These are phyloP conservation scores for Oppia nitens DNA, from an alignment of 1,140 invertebrate genomes.

Conservation along the genomic window DNA sequence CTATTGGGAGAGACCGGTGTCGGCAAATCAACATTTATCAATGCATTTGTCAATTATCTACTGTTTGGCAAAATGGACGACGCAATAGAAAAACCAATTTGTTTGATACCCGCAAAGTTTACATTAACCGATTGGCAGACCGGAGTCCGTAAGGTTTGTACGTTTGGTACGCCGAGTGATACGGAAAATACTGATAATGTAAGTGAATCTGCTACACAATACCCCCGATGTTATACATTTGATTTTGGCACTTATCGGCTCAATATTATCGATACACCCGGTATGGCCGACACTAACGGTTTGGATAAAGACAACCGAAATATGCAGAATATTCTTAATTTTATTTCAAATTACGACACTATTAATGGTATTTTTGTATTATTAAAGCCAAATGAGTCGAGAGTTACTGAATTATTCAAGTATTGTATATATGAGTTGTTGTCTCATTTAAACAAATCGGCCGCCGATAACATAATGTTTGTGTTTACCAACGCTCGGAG, in stretches of 20 bases:
- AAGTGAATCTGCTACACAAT: conserved; percentile 12
- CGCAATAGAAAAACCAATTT: too few relatives aligned
- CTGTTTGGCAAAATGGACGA: too few relatives aligned
- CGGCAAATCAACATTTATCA: too few relatives aligned
- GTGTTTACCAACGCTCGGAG: conserved; percentile 16
- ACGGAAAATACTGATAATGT: too few relatives aligned
- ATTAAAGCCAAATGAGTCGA: conserved; percentile 17
- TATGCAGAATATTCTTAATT: conserved; percentile 21
- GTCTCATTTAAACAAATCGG: conserved; percentile 21
- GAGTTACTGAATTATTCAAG: conserved; percentile 15
- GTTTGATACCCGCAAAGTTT: too few relatives aligned
- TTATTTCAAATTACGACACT: conserved; percentile 16
- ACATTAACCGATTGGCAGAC: too few relatives aligned
- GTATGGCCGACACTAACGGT: conserved; percentile 24
- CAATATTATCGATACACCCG: conserved; percentile 25
- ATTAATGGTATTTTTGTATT: conserved; percentile 22
- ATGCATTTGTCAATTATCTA: too few relatives aligned
- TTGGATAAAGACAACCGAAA: conserved; percentile 22
- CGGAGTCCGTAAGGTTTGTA: too few relatives aligned
- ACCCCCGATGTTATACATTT: conserved; percentile 12
- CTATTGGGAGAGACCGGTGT: too few relatives aligned
- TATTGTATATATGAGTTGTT: conserved; percentile 20
- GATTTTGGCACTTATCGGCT: conserved; percentile 10
- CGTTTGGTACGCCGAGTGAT: too few relatives aligned
- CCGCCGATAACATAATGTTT: conserved; percentile 23